Conservation (phyloP, 2,113 vertebrate species). For the Gracilinanus agilis region DNA sequence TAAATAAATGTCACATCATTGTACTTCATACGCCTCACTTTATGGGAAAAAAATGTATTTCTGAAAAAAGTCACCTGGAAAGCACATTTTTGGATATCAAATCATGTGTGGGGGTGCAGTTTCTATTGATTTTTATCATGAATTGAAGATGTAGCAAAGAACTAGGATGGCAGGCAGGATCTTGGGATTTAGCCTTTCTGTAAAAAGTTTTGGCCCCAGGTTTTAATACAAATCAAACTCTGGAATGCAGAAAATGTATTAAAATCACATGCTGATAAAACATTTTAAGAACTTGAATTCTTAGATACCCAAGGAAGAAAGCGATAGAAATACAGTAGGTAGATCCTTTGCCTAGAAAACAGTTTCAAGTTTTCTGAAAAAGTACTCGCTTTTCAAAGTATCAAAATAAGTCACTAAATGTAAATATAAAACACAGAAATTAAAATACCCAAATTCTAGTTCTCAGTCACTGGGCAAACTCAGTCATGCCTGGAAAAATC, state of each 20-base stretch:
- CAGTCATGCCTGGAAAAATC: neutral
- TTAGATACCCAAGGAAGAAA: neutral
- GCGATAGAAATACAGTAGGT: neutral
- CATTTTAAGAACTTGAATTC: neutral
- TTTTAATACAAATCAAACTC: neutral
- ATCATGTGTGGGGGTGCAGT: neutral
- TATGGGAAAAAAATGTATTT: neutral
- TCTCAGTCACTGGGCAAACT: neutral
- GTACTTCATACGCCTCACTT: neutral
- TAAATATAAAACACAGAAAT: neutral
- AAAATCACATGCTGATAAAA: neutral
- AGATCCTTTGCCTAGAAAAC: neutral
- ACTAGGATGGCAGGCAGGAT: neutral
- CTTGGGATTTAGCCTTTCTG: neutral
- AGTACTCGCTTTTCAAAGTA: neutral
- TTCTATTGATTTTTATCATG: neutral
- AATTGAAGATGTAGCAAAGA: neutral
- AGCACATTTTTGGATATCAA: conserved; percentile 23
- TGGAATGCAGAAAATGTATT: neutral
- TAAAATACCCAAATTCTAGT: neutral
- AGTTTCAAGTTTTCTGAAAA: neutral
- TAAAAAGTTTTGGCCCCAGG: neutral
- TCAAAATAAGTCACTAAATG: conserved; percentile 33
- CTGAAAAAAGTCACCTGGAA: neutral
- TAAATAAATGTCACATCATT: neutral